These are phyloP conservation scores for Hypolimnas misippus DNA, from an alignment of 2,888 invertebrate genomes.

Conservation along the genomic window DNA sequence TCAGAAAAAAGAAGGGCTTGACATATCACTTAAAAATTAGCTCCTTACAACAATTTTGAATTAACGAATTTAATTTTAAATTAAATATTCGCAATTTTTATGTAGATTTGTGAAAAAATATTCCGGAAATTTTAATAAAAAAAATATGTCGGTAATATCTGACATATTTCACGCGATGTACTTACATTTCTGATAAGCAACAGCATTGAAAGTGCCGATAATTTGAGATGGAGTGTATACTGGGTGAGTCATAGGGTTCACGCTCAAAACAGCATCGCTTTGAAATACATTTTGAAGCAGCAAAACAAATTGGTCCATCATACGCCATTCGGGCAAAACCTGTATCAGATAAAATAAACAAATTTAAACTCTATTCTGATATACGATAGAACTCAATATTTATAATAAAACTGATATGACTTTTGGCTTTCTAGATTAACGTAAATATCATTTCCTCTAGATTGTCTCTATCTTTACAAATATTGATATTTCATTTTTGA, in stretches of 20 bases:
- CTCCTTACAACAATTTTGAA: neutral
- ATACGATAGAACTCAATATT: neutral
- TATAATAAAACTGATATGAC: neutral
- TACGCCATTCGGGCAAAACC: conserved; percentile 80
- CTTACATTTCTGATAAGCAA: conserved; percentile 86
- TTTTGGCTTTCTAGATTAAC: neutral
- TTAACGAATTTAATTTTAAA: neutral
- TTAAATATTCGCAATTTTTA: too few species aligned
- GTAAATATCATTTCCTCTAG: neutral
- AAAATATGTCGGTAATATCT: neutral
- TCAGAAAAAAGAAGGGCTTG: too few species aligned
- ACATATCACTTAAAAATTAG: too few species aligned
- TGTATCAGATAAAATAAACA: conserved; percentile 47
- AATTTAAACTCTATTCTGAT: neutral
- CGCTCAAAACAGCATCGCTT: conserved; percentile 71
- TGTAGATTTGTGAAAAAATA: neutral
- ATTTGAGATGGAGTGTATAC: conserved; percentile 80
- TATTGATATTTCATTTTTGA: neutral
- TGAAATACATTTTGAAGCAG: conserved; percentile 74
- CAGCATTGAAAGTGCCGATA: conserved; percentile 81
- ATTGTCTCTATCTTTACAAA: neutral
- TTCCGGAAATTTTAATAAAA: neutral
- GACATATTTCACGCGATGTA: conserved; percentile 18
- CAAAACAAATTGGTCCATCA: conserved; percentile 83
- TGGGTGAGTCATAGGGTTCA: conserved; percentile 81